phyloP scores from a whole-genome alignment of 2,888 invertebrate genomes.

The Ramazzottius varieornatus region DNA sequence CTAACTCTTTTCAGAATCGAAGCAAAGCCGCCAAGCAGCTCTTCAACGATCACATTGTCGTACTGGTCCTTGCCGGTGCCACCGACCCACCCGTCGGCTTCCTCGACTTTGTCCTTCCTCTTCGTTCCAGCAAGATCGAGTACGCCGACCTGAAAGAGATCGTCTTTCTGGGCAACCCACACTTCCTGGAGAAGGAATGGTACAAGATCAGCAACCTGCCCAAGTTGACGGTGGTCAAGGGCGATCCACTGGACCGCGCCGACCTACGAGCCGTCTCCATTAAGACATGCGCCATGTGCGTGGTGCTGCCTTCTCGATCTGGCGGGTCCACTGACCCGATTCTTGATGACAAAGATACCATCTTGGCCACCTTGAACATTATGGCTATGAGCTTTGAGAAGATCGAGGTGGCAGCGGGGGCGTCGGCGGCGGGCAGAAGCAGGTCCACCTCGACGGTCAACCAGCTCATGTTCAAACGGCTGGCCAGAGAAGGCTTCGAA shows the following conservation, averaged over 20 bases:
- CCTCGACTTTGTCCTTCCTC: background rate
- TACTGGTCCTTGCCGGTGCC: background rate
- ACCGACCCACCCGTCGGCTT: background rate
- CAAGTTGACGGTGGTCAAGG: background rate
- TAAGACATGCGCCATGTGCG: slow-evolving; percentile 2
- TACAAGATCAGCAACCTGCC: slow-evolving; percentile 1
- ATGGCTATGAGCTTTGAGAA: slow-evolving; percentile 1
- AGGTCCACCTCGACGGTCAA: background rate
- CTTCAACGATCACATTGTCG: background rate
- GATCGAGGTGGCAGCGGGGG: background rate
- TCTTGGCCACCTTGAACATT: background rate
- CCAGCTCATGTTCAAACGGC: background rate
- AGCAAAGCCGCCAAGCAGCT: background rate
- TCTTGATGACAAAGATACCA: background rate
- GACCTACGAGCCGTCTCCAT: slow-evolving; percentile 1
- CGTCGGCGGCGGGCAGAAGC: background rate
- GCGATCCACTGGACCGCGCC: background rate
- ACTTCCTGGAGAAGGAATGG: background rate
- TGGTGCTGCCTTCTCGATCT: background rate
- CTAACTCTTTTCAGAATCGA: background rate
- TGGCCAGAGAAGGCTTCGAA: background rate
- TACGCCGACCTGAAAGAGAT: background rate
- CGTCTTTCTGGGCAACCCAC: background rate
- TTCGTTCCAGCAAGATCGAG: background rate
- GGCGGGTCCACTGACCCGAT: background rate